A percentile compares a stretch with the other conserved stretches of the same genome.
These are phyloP conservation scores for Rhopalosiphum padi DNA, from an alignment of 1,140 invertebrate genomes.

Conservation along the genomic window DNA sequence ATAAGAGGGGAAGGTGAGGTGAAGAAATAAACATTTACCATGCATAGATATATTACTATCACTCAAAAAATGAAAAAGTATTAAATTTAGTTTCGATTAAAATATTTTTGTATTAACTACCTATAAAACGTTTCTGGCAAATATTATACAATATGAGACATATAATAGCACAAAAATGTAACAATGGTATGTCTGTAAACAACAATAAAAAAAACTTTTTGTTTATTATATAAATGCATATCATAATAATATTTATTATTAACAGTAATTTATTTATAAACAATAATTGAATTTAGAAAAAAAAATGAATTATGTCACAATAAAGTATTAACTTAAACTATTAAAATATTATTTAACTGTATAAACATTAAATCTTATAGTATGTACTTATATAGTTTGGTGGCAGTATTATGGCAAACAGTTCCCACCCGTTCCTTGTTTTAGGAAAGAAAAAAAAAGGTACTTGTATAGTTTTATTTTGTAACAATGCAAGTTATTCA, in stretches of 20 bases:
- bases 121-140: too few relatives aligned
- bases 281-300: not conserved
- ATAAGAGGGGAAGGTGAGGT: not conserved
- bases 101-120: not conserved
- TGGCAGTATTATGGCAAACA: too few relatives aligned
- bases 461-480: not conserved
- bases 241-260: not conserved
- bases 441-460: not conserved
- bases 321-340: not conserved
- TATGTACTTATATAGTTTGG: not conserved
- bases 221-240: not conserved
- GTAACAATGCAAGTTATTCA: not conserved
- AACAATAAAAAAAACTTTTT: not conserved
- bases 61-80: not conserved
- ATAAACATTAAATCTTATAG: not conserved
- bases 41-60: not conserved
- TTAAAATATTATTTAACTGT: not conserved
- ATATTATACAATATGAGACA: not conserved
- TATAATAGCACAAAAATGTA: not conserved
- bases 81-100: not conserved
- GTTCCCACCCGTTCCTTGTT: too few relatives aligned
- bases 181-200: not conserved
- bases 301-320: not conserved
- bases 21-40: not conserved
- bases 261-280: not conserved